These are phyloP conservation scores for Harpegnathos saltator DNA, from an alignment of 1,140 invertebrate species.

Conservation along the genomic window DNA sequence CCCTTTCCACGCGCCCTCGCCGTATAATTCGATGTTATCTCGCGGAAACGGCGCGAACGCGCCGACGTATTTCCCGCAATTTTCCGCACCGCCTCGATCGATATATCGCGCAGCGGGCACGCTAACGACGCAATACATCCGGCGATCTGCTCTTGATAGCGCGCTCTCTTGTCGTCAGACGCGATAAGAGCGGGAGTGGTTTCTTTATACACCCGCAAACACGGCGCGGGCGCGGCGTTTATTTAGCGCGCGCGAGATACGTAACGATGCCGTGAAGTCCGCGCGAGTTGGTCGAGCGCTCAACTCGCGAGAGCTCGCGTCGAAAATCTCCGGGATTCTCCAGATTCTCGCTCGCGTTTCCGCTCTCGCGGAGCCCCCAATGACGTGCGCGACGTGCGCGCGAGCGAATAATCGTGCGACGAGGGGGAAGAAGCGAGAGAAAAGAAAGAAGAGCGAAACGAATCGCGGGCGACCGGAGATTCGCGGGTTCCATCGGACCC, in stretches of 20 bases:
- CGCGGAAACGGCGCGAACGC: slow-evolving; percentile 11
- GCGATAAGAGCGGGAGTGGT: background rate
- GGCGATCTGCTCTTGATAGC: slow-evolving; percentile 22
- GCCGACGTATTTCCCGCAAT: slow-evolving; percentile 51
- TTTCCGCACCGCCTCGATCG: slow-evolving; percentile 15
- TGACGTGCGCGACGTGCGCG: background rate
- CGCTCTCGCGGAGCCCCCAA: background rate
- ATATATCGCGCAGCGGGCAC: slow-evolving; percentile 30
- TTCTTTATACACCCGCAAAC: slow-evolving; percentile 7
- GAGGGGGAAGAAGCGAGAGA: too few relatives aligned
- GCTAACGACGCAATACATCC: slow-evolving; percentile 8
- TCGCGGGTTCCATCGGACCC: too few relatives aligned
- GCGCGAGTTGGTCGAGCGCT: slow-evolving; percentile 23
- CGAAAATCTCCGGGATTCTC: background rate
- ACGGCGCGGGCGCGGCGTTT: slow-evolving; percentile 17
- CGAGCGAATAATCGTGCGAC: too few relatives aligned
- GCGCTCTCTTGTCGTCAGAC: background rate
- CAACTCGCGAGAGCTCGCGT: background rate
- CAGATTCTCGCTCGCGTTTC: background rate
- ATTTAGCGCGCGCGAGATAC: slow-evolving; percentile 43
- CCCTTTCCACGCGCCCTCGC: background rate
- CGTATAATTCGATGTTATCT: slow-evolving; percentile 28
- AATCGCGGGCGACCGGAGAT: too few relatives aligned
- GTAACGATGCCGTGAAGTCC: slow-evolving; percentile 35
- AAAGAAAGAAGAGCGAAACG: too few relatives aligned